phyloP scores from a whole-genome alignment of 2,797 vertebrate genomes.

The Phataginus tetradactyla region DNA sequence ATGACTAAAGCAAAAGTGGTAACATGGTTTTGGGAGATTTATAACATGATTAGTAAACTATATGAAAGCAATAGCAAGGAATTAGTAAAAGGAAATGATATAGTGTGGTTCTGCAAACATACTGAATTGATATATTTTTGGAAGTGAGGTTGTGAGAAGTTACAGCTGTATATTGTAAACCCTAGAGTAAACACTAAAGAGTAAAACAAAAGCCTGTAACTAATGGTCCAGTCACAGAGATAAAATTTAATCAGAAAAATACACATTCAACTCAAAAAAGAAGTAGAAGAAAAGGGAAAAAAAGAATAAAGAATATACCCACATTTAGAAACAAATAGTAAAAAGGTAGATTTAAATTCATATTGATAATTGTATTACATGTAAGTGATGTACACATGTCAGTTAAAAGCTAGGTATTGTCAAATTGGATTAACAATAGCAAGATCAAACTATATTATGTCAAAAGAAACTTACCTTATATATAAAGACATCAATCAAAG shows the following conservation, averaged over 20 bases:
- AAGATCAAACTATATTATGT: not conserved
- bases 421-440: not conserved
- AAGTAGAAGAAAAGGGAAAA: not conserved
- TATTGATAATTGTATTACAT: not conserved
- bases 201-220: not conserved
- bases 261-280: not conserved
- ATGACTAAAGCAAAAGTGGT: not conserved
- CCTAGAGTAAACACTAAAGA: not conserved
- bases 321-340: not conserved
- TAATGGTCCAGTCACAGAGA: not conserved
- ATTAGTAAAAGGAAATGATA: not conserved
- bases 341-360: not conserved
- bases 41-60: not conserved
- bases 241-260: not conserved
- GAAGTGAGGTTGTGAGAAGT: not conserved
- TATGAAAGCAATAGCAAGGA: not conserved
- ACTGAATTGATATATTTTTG: not conserved
- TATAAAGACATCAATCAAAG: not conserved
- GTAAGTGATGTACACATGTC: not conserved
- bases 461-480: not conserved
- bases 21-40: not conserved
- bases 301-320: not conserved
- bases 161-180: not conserved
- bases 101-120: not conserved
- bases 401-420: not conserved